Evolutionary conservation across 2,888 invertebrate genomes (phyloP).

Genomic region (Argyresthia albistria): DNA sequence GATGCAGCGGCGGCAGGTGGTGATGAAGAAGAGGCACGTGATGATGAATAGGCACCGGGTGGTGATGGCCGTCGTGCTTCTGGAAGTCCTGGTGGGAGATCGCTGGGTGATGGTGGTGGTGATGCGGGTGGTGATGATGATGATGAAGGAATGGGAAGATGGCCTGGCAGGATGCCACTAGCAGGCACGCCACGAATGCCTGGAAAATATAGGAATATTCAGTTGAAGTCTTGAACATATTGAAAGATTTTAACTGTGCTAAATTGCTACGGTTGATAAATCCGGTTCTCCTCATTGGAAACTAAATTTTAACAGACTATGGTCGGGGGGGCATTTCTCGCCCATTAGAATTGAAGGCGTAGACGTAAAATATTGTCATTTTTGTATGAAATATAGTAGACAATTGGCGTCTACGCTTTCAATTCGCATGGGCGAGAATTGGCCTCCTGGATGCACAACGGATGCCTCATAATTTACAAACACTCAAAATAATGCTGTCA

Average conservation of each 20-base stretch:
- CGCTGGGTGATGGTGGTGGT: constrained; percentile 42
- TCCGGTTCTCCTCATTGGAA: too few relatives aligned
- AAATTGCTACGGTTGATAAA: too few relatives aligned
- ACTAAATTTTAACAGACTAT: too few relatives aligned
- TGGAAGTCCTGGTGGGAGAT: constrained; percentile 56
- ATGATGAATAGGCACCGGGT: constrained; percentile 20
- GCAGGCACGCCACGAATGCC: constrained; percentile 35
- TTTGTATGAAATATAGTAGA: too few relatives aligned
- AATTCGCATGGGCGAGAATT: too few relatives aligned
- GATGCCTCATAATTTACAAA: too few relatives aligned
- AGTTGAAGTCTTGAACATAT: background rate
- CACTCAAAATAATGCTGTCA: too few relatives aligned
- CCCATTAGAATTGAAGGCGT: too few relatives aligned
- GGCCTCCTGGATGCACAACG: too few relatives aligned
- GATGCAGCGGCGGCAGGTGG: constrained; percentile 23
- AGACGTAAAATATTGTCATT: too few relatives aligned
- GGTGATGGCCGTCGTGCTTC: constrained; percentile 47
- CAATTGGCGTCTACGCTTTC: too few relatives aligned
- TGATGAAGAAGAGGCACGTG: constrained; percentile 27
- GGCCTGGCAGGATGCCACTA: constrained; percentile 47
- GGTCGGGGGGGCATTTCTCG: too few relatives aligned
- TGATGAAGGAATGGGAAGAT: constrained; percentile 47
- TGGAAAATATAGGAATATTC: constrained; percentile 16
- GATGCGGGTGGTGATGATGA: constrained; percentile 38
- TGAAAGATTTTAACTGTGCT: background rate